A percentile compares a stretch with the other conserved stretches of the same genome.
These are phyloP conservation scores for Pseudochaenichthys georgianus DNA, from an alignment of 2,797 vertebrate genomes.

Conservation along the genomic window DNA sequence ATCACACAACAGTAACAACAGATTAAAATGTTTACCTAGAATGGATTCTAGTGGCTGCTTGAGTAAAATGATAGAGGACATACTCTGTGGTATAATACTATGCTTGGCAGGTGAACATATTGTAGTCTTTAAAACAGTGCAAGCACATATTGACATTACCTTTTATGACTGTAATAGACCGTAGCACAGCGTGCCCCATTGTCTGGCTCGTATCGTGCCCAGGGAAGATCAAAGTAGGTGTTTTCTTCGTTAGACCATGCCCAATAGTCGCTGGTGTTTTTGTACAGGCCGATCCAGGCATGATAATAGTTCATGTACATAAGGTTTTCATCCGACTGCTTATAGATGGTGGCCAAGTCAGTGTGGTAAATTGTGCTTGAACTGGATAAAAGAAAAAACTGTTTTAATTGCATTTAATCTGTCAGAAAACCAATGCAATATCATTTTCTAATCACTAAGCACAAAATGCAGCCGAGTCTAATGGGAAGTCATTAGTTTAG, in stretches of 20 bases:
- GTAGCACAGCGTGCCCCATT: rapidly evolving
- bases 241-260: neutral
- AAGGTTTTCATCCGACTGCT: rapidly evolving
- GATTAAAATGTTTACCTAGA: neutral
- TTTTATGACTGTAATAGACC: rapidly evolving
- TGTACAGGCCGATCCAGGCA: conserved; percentile 21
- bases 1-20: neutral
- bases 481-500: no score
- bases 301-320: rapidly evolving
- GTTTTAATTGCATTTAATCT: neutral
- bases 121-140: neutral
- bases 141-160: conserved; percentile 1
- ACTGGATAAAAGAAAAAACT: neutral
- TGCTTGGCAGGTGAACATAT: neutral
- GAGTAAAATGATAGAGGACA: neutral
- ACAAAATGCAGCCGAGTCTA: no score
- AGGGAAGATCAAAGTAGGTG: neutral
- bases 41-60: neutral
- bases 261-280: neutral
- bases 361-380: rapidly evolving
- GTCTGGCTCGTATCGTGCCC: rapidly evolving
- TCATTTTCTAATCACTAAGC: no score
- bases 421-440: no score
- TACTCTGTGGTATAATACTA: neutral
- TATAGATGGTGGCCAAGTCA: conserved; percentile 39